phyloP scores from a whole-genome alignment of 2,113 vertebrate genomes.

The Ceyx margarethae region DNA sequence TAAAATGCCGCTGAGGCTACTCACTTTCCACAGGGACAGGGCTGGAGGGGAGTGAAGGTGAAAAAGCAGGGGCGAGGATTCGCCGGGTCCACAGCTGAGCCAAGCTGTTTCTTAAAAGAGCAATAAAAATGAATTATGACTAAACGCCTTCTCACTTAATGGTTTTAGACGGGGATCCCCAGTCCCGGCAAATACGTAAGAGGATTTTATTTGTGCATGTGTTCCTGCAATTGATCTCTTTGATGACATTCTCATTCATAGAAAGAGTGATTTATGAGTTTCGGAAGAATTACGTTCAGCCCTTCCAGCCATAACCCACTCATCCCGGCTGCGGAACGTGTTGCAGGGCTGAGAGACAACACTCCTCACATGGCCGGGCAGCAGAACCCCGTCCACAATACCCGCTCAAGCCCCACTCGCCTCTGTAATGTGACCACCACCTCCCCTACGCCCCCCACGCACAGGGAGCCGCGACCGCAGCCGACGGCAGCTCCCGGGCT shows the following conservation, averaged over 20 bases:
- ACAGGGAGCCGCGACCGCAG: background rate
- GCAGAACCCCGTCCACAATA: background rate
- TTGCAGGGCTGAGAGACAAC: background rate
- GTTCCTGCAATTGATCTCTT: constrained; percentile 93
- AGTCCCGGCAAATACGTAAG: constrained; percentile 87
- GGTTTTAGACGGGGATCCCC: constrained; percentile 86
- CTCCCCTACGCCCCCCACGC: background rate
- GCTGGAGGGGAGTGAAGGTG: constrained; percentile 13
- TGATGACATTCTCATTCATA: constrained; percentile 97
- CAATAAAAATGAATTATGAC: constrained; percentile 99
- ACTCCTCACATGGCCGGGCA: background rate
- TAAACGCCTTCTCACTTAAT: constrained; percentile 86
- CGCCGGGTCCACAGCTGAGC: constrained; percentile 73
- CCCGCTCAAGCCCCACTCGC: background rate
- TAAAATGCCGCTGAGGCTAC: constrained; percentile 16
- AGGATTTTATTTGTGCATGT: constrained; percentile 95
- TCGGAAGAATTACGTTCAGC: constrained; percentile 79
- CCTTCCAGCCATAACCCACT: constrained; percentile 72
- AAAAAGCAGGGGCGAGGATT: constrained; percentile 53
- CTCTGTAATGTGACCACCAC: background rate
- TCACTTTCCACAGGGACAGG: background rate
- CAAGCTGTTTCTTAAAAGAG: constrained; percentile 90
- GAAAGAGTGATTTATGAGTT: constrained; percentile 98
- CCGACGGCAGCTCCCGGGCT: background rate
- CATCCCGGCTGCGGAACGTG: constrained; percentile 40